phyloP scores from a whole-genome alignment of 2,888 invertebrate species.

The Aplocera efformata region DNA sequence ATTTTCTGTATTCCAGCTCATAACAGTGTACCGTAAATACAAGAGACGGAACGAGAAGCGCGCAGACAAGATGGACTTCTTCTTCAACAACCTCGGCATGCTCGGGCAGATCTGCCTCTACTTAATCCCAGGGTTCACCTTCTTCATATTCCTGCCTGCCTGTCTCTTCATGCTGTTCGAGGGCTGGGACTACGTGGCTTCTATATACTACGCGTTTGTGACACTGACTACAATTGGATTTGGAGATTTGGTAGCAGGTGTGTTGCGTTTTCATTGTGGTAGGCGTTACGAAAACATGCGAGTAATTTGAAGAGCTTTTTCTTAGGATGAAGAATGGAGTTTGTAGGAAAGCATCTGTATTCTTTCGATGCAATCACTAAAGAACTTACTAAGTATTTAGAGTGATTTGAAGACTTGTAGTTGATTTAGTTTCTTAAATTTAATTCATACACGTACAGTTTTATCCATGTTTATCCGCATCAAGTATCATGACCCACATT shows the following conservation, averaged over 20 bases:
- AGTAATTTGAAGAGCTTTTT: too few species aligned
- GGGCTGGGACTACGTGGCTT: conserved; percentile 90
- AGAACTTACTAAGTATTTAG: too few species aligned
- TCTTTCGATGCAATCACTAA: too few species aligned
- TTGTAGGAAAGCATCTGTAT: too few species aligned
- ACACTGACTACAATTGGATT: conserved; percentile 94
- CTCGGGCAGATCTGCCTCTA: conserved; percentile 90
- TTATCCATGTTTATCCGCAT: conserved; percentile 1
- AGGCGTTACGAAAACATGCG: too few species aligned
- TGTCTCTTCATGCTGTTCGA: conserved; percentile 92
- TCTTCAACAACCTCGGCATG: conserved; percentile 85
- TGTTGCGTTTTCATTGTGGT: conserved; percentile 10
- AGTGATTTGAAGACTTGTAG: too few species aligned
- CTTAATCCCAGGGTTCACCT: conserved; percentile 92
- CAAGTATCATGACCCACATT: conserved; percentile 10
- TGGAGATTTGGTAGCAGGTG: conserved; percentile 95
- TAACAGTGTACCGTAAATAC: conserved; percentile 89
- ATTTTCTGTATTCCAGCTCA: conserved; percentile 81
- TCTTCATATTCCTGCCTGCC: conserved; percentile 93
- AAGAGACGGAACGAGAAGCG: conserved; percentile 83
- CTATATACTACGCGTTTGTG: conserved; percentile 93
- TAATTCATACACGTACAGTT: too few species aligned
- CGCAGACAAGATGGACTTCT: conserved; percentile 81
- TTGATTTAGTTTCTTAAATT: too few species aligned
- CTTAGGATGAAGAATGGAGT: too few species aligned